Percentiles rank a stretch among this genome's conserved stretches.
Evolutionary conservation across 2,113 vertebrate species (phyloP).

Genomic region (Aegithalos caudatus): DNA sequence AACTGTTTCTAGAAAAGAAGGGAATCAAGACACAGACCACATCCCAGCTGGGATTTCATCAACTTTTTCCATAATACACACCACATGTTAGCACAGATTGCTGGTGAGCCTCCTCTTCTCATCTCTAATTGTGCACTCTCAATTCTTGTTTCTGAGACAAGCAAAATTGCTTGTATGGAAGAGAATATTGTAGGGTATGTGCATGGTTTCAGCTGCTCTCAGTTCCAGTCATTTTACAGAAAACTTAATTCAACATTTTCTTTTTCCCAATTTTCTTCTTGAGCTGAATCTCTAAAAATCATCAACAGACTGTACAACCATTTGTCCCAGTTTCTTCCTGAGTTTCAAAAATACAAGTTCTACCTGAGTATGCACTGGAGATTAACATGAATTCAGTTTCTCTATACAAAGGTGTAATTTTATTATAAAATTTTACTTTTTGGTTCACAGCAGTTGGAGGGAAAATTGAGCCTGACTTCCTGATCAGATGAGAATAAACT

Average conservation of each 20-base stretch:
- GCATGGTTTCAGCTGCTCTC: not conserved
- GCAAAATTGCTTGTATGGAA: not conserved
- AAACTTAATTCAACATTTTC: not conserved
- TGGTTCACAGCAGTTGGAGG: not conserved
- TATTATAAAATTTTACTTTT: not conserved
- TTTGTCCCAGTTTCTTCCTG: not conserved
- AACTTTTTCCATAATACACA: constrained; percentile 16
- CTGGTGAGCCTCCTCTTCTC: not conserved
- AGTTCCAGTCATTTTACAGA: not conserved
- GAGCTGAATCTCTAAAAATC: not conserved
- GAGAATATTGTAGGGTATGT: not conserved
- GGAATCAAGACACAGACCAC: constrained; percentile 7
- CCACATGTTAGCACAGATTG: constrained; percentile 41
- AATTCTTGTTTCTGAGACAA: not conserved
- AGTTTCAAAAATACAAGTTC: not conserved
- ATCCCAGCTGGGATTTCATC: constrained; percentile 34
- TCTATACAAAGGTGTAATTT: not conserved
- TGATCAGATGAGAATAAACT: not conserved
- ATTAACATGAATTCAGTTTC: not conserved
- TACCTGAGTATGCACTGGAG: not conserved
- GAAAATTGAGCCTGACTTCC: not conserved
- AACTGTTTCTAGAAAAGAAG: constrained; percentile 23
- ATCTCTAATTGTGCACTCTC: not conserved
- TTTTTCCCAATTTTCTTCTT: not conserved
- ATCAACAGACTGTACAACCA: not conserved